Base-by-base conservation (phyloP, 2,797 vertebrate genomes). In the Calcarius lapponicus region DNA sequence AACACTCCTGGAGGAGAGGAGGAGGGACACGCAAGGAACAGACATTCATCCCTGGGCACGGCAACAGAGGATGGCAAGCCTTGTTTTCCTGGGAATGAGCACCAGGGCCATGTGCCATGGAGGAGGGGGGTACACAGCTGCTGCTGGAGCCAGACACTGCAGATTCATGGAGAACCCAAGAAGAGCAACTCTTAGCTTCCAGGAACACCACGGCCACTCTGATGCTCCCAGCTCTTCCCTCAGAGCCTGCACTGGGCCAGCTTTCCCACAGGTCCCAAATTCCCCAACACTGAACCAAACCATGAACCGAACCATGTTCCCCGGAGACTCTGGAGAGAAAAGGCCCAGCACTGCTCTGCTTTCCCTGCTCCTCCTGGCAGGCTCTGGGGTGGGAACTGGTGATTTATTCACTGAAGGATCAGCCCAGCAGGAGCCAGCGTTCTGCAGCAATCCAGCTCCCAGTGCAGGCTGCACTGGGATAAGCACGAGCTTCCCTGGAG, bases 131-230 rank as follows among this genome's bases (percentile, higher is more conserved):
- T 54, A 75, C 64, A 67, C 57, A 79, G 84, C 64, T 92, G 58
- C 3, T 62, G 32, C 6, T 47, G 66, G 40, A 62, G 54, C 71
- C 38, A 83, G 62, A 56, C 20, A 17, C 69, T 1, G 51, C 4
- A 83, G 83, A 60, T 48, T 31, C 25, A 36, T 7, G 54, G 36
- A 72, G 65, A 88, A 11, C 38, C 38, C 36, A 48, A 40, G 21
- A 80, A 31, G 9, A 87, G 42, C 48, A 75, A 8, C 34, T 53
- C 61, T 10, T 38, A 65, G 42, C 76, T 78, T 56, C 72, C 58
- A 80, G 70, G 0, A 5, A 20, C 64, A 43, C 29, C 10, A 29
- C 0, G 0, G 45, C 22, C 43, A 7, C 86, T 17, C 28, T 25
- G 73, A 20, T 32, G 67, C 40, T 81, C 29, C 22, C 58, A 75